phyloP scores from a whole-genome alignment of 2,113 vertebrate genomes.

The Fulmarus glacialis region DNA sequence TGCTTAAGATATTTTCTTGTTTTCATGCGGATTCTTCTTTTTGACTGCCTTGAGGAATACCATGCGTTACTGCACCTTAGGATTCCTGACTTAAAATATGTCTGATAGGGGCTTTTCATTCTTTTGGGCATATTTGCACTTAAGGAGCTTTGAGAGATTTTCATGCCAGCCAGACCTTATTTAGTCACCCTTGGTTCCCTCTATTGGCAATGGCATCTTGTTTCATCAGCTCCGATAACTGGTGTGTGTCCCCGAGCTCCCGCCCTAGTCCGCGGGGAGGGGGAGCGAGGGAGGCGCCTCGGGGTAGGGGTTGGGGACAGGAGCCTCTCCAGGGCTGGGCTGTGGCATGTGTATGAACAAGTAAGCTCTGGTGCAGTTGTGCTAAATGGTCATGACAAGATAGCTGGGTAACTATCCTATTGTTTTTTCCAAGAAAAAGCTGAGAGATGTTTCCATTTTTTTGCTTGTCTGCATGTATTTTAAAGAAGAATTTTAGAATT shows the following conservation, averaged over 20 bases:
- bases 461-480: not conserved
- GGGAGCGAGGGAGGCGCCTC: not conserved
- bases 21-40: constrained; percentile 41
- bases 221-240: not conserved
- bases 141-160: constrained; percentile 21
- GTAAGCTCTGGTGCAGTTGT: not conserved
- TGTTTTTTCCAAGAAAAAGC: not conserved
- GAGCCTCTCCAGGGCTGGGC: not conserved
- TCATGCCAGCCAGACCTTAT: not conserved
- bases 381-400: not conserved
- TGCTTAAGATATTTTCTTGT: constrained; percentile 24
- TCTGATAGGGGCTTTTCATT: constrained; percentile 4
- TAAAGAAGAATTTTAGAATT: not conserved
- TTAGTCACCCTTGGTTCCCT: not conserved
- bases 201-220: not conserved
- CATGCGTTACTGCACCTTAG: not conserved
- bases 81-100: constrained; percentile 31
- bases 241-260: not conserved
- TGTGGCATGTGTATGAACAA: not conserved
- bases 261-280: not conserved
- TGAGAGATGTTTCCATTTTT: not conserved
- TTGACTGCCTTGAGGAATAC: constrained; percentile 28
- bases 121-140: constrained; percentile 22
- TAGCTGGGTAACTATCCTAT: not conserved
- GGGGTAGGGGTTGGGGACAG: not conserved